These are phyloP conservation scores for Syrista parreyssii DNA, from an alignment of 2,888 invertebrate genomes.

Conservation along the genomic window DNA sequence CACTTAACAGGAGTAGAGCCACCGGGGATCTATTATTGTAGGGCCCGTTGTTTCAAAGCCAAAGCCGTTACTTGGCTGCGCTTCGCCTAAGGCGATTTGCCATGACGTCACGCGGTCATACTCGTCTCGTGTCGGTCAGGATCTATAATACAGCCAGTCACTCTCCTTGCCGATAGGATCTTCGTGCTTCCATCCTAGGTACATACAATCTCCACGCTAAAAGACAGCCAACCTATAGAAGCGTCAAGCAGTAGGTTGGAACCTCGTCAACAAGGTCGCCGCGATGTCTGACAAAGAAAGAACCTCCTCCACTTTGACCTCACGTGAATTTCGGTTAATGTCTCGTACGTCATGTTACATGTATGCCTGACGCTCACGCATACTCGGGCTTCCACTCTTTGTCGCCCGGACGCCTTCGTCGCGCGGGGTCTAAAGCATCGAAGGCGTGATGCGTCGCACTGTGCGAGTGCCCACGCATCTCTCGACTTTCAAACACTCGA, in stretches of 20 bases:
- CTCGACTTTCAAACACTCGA: slow-evolving; percentile 16
- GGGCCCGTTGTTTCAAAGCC: slow-evolving; percentile 14
- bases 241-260: background rate
- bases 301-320: background rate
- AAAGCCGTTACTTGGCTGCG: slow-evolving; percentile 15
- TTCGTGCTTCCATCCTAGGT: background rate
- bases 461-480: slow-evolving; percentile 15
- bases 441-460: background rate
- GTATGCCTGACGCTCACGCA: background rate
- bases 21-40: slow-evolving; percentile 20
- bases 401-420: background rate
- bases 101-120: background rate
- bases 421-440: background rate
- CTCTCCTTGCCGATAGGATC: background rate
- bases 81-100: background rate
- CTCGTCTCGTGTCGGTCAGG: background rate
- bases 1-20: slow-evolving; percentile 23
- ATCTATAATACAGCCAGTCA: background rate
- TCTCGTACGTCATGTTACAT: background rate
- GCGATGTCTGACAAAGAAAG: background rate
- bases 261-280: background rate
- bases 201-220: background rate
- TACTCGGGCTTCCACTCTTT: background rate
- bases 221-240: background rate
- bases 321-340: background rate